These are phyloP conservation scores for Clarias macrocephalus DNA, from an alignment of 2,113 vertebrate genomes.

Conservation along the genomic window DNA sequence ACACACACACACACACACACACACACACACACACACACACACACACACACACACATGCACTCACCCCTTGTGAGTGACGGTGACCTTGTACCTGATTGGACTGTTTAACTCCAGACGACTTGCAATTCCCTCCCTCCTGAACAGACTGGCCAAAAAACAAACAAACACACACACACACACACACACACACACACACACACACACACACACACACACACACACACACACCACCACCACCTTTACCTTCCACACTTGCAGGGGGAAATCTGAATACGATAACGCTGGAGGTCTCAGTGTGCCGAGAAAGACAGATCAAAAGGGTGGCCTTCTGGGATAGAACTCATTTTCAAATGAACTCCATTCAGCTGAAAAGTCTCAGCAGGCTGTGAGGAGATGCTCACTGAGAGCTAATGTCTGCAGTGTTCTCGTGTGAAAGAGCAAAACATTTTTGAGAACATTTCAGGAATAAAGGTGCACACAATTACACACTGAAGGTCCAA, in stretches of 20 bases:
- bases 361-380: not conserved
- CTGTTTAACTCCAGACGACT: slow-evolving; percentile 69
- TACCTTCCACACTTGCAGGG: not conserved
- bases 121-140: slow-evolving; percentile 73
- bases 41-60: slow-evolving; percentile 65
- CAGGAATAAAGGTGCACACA: not conserved
- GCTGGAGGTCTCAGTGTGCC: not conserved
- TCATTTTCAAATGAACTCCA: not conserved
- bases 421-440: not conserved
- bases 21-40: slow-evolving; percentile 72
- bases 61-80: slow-evolving; percentile 71
- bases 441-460: not conserved
- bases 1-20: slow-evolving; percentile 65
- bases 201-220: slow-evolving; percentile 14
- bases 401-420: not conserved
- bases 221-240: slow-evolving; percentile 5
- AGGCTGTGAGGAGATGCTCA: not conserved
- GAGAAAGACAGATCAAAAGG: not conserved
- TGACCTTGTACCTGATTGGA: slow-evolving; percentile 74
- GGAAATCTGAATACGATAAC: not conserved
- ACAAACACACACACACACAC: not conserved
- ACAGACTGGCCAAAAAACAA: slow-evolving; percentile 65
- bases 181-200: slow-evolving; percentile 42
- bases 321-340: not conserved
- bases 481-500: not conserved